Conservation (phyloP, 2,113 vertebrate species). For the Apaloderma vittatum region DNA sequence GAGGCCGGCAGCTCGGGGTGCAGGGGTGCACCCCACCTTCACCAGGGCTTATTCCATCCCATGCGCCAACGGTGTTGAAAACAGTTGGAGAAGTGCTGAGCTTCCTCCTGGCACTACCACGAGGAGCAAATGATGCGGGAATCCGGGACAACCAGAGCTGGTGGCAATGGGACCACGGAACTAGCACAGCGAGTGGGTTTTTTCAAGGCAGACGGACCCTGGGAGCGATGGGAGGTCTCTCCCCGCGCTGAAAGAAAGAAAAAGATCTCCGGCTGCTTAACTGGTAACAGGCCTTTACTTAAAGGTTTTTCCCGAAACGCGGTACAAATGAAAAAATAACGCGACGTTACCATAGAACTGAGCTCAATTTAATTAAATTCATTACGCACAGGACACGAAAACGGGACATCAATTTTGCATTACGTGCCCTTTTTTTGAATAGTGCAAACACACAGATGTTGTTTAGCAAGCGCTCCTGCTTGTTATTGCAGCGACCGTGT, state of each 20-base stretch:
- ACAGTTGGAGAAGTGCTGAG: not conserved
- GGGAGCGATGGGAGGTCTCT: not conserved
- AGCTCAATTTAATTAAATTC: not conserved
- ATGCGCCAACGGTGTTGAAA: not conserved
- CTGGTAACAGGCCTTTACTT: not conserved
- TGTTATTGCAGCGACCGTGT: not conserved
- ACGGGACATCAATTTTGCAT: not conserved
- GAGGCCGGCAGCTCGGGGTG: accelerated
- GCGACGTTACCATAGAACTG: not conserved
- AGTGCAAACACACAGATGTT: not conserved
- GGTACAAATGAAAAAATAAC: not conserved
- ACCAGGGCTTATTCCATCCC: not conserved
- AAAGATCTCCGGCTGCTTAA: not conserved
- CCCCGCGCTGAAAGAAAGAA: not conserved
- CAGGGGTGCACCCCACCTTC: not conserved
- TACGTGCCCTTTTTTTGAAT: not conserved
- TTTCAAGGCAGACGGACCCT: accelerated
- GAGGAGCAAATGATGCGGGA: not conserved
- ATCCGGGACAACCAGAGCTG: too few species aligned
- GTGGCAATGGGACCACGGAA: not conserved
- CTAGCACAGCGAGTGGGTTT: accelerated
- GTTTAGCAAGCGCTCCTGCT: not conserved
- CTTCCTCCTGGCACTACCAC: not conserved
- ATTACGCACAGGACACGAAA: not conserved
- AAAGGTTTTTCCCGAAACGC: accelerated